Percentiles rank a stretch among this genome's conserved stretches.
phyloP scores from a whole-genome alignment of 2,888 invertebrate genomes.

The Lasioglossum malachurum region DNA sequence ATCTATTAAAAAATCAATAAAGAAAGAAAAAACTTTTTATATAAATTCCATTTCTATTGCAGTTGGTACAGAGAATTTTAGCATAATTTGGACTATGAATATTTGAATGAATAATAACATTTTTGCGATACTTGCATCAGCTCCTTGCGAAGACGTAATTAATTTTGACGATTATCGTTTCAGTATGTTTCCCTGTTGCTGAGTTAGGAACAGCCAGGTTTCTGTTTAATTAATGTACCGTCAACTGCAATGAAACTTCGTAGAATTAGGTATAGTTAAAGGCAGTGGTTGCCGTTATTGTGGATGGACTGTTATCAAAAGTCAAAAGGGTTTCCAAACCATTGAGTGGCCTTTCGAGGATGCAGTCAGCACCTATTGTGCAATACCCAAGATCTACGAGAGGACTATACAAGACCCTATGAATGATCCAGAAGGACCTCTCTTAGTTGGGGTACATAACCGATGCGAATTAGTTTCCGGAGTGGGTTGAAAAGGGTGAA shows the following conservation, averaged over 20 bases:
- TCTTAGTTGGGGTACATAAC: background rate
- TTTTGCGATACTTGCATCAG: background rate
- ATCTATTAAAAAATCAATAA: too few species aligned
- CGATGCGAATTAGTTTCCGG: background rate
- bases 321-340: conserved; percentile 1
- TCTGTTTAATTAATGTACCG: background rate
- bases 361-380: background rate
- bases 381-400: background rate
- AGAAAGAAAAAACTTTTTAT: too few species aligned
- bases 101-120: background rate
- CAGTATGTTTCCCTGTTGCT: background rate
- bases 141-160: background rate
- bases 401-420: background rate
- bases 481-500: background rate
- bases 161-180: background rate
- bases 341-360: background rate
- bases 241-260: background rate
- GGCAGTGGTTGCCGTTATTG: background rate
- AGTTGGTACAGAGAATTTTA: too few species aligned
- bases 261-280: background rate
- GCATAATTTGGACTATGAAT: too few species aligned
- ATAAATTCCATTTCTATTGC: too few species aligned
- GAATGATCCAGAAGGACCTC: background rate
- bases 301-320: background rate
- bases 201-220: background rate